Evolutionary conservation across 2,888 invertebrate species (phyloP).

Genomic region (Norana najaformis): DNA sequence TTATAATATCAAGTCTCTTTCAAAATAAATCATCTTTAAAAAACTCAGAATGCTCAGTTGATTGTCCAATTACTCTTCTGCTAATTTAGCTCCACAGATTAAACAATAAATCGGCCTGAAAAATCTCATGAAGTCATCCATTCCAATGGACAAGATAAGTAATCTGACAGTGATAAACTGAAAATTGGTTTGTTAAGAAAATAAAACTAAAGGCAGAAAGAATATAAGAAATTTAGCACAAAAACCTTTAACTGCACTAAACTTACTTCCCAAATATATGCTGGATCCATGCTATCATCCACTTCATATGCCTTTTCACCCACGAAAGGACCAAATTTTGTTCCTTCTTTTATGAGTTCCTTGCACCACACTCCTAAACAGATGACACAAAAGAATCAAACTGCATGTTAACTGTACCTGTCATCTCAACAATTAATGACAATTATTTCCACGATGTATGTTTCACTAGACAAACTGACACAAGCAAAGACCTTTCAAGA

Average conservation of each 20-base stretch:
- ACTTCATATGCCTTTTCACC: conserved; percentile 52
- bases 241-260: background rate
- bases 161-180: too few species aligned
- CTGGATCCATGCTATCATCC: conserved; percentile 51
- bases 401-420: background rate
- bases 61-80: background rate
- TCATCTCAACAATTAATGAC: too few species aligned
- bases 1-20: too few species aligned
- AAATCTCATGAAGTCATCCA: background rate
- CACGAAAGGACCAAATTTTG: conserved; percentile 56
- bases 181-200: background rate
- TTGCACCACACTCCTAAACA: conserved; percentile 53
- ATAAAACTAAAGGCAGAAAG: background rate
- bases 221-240: background rate
- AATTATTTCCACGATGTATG: too few species aligned
- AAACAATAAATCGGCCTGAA: too few species aligned
- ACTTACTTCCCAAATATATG: conserved; percentile 58
- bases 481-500: too few species aligned
- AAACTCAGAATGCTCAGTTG: background rate
- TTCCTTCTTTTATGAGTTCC: conserved; percentile 46
- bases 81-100: too few species aligned
- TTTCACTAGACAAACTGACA: too few species aligned
- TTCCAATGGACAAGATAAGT: background rate
- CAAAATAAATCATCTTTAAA: too few species aligned
- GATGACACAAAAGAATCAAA: background rate